These are phyloP conservation scores for Melanostoma scalare DNA, from an alignment of 2,888 invertebrate species.

Conservation along the genomic window DNA sequence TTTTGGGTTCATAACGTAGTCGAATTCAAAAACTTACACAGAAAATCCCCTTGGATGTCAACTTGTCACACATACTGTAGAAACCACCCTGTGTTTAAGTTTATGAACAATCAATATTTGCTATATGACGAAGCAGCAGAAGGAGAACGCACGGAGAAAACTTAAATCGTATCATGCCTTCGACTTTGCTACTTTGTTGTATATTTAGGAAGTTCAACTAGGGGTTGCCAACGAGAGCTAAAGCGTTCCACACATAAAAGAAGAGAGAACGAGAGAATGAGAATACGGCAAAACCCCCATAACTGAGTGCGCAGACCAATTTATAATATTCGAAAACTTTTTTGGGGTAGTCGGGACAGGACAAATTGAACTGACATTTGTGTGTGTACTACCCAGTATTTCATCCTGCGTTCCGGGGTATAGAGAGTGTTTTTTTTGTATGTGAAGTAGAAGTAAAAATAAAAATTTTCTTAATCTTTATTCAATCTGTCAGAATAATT, in stretches of 20 bases:
- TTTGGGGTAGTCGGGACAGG: slow-evolving; percentile 43
- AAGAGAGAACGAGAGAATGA: slow-evolving; percentile 2
- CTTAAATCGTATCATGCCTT: slow-evolving; percentile 20
- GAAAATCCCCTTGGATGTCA: background rate
- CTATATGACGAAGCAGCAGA: slow-evolving; percentile 16
- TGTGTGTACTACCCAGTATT: slow-evolving; percentile 59
- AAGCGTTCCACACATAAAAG: slow-evolving; percentile 6
- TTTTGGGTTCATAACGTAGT: too few relatives aligned
- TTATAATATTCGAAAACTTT: slow-evolving; percentile 49
- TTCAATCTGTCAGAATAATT: background rate
- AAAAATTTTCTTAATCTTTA: slow-evolving; percentile 12
- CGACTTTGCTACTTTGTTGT: slow-evolving; percentile 44
- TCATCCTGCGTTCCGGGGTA: slow-evolving; percentile 49
- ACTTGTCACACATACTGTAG: slow-evolving; percentile 39
- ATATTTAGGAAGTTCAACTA: slow-evolving; percentile 46
- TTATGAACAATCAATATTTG: slow-evolving; percentile 59
- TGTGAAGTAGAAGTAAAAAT: slow-evolving; percentile 22
- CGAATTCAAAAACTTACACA: too few relatives aligned
- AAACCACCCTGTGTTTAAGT: slow-evolving; percentile 17
- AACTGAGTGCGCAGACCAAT: slow-evolving; percentile 40
- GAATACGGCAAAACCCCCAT: background rate
- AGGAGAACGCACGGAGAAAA: slow-evolving; percentile 22
- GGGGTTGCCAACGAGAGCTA: slow-evolving; percentile 37
- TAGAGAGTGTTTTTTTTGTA: slow-evolving; percentile 33
- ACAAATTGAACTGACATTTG: slow-evolving; percentile 51